Conservation (phyloP, 1,140 invertebrate genomes). For the Ceratina calcarata region DNA sequence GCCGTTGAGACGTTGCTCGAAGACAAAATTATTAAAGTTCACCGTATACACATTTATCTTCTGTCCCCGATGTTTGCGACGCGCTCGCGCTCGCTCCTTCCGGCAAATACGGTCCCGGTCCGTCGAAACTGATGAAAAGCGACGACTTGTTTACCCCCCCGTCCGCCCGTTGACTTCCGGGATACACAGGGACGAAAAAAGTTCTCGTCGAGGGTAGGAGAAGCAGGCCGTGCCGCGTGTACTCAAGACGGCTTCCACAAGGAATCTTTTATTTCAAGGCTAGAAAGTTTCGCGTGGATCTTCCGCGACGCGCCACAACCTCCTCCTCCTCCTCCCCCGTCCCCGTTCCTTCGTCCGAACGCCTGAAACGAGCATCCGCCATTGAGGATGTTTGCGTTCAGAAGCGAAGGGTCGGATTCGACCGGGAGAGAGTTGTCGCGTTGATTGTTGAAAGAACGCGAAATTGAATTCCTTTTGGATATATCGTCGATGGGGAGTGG, state of each 20-base stretch:
- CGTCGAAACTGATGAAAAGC: slow-evolving; percentile 63
- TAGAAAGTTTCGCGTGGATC: slow-evolving; percentile 19
- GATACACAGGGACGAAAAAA: slow-evolving; percentile 31
- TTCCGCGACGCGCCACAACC: too few species aligned
- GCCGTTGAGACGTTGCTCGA: not conserved
- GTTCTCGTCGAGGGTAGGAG: slow-evolving; percentile 16
- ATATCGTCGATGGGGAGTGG: not conserved
- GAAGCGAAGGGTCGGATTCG: not conserved
- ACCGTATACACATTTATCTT: slow-evolving; percentile 44
- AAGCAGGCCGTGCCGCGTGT: slow-evolving; percentile 20
- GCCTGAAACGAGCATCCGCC: slow-evolving; percentile 10
- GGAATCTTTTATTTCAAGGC: slow-evolving; percentile 46
- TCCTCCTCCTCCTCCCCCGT: too few species aligned
- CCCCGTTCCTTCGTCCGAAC: not conserved
- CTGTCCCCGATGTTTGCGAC: slow-evolving; percentile 51
- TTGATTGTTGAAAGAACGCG: slow-evolving; percentile 10
- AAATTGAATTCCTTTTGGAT: slow-evolving; percentile 13
- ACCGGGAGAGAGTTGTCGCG: not conserved
- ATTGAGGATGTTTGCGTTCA: slow-evolving; percentile 20
- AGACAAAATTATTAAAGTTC: slow-evolving; percentile 64
- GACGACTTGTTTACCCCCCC: slow-evolving; percentile 61
- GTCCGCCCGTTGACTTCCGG: slow-evolving; percentile 47
- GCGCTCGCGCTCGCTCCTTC: slow-evolving; percentile 31
- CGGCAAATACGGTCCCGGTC: slow-evolving; percentile 51
- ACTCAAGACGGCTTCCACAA: slow-evolving; percentile 36